Conservation (phyloP, 2,888 invertebrate species). For the Acleris emargana region DNA sequence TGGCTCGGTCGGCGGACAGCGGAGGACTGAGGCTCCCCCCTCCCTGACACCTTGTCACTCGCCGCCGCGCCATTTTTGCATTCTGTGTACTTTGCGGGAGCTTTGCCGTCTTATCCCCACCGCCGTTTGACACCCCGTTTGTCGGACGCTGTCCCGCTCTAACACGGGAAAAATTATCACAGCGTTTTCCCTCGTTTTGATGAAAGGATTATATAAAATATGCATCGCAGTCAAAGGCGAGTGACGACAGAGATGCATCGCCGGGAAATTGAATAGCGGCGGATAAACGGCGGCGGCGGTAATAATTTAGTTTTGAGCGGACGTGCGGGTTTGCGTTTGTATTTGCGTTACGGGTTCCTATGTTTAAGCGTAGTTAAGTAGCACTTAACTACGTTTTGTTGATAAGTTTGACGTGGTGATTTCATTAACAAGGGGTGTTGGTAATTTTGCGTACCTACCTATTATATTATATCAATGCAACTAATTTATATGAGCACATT, state of each 20-base stretch:
- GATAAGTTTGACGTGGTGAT: too few species aligned
- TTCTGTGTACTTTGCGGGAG: conserved; percentile 84
- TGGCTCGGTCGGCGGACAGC: conserved; percentile 58
- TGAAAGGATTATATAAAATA: conserved; percentile 74
- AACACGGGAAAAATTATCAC: conserved; percentile 72
- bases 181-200: conserved; percentile 76
- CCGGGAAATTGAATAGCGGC: conserved; percentile 76
- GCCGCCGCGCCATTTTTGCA: conserved; percentile 83
- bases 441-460: too few species aligned
- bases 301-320: conserved; percentile 69
- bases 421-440: too few species aligned
- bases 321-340: conserved; percentile 48
- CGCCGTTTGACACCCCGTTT: conserved; percentile 82
- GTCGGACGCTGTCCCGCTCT: conserved; percentile 72
- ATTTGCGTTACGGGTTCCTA: conserved; percentile 29
- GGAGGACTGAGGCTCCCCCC: conserved; percentile 64
- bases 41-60: conserved; percentile 80
- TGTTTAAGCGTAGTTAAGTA: background rate
- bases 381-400: background rate
- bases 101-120: conserved; percentile 84
- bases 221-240: conserved; percentile 40
- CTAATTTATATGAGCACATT: too few species aligned
- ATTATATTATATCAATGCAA: too few species aligned
- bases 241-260: conserved; percentile 71
- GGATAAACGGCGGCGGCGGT: conserved; percentile 62